Evolutionary conservation across 2,113 vertebrate species (phyloP).

Genomic region (Indicator maculatus): DNA sequence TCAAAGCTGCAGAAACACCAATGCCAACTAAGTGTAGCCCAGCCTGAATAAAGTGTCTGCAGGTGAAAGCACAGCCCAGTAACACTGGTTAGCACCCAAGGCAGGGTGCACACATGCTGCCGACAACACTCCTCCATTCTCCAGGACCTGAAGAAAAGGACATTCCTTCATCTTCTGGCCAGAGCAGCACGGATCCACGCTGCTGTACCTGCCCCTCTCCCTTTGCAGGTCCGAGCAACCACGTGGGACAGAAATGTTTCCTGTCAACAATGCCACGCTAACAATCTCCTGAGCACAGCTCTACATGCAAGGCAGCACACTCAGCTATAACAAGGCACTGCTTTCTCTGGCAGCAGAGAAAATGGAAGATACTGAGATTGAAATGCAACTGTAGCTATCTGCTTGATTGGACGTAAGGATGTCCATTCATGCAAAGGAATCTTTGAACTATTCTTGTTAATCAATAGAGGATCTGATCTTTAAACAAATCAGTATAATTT

Average conservation of each 20-base stretch:
- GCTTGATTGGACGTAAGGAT: neutral
- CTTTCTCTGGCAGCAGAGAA: neutral
- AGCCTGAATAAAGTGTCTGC: neutral
- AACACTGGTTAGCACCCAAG: neutral
- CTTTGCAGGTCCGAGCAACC: neutral
- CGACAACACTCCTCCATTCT: neutral
- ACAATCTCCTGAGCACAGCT: neutral
- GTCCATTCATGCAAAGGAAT: neutral
- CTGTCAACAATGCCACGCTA: neutral
- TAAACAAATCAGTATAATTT: neutral
- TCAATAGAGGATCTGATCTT: neutral
- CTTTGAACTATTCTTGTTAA: neutral
- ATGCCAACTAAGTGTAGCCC: neutral
- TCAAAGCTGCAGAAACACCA: neutral
- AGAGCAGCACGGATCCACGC: neutral
- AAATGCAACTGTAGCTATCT: neutral
- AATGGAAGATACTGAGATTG: neutral
- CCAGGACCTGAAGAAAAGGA: neutral
- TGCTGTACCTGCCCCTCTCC: neutral
- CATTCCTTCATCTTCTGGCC: neutral
- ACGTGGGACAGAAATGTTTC: neutral
- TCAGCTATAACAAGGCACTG: neutral
- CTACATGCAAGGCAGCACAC: neutral
- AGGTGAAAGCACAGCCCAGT: neutral
- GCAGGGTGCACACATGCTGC: neutral